Conservation (phyloP, 1,140 invertebrate species). For the Nephila pilipes region DNA sequence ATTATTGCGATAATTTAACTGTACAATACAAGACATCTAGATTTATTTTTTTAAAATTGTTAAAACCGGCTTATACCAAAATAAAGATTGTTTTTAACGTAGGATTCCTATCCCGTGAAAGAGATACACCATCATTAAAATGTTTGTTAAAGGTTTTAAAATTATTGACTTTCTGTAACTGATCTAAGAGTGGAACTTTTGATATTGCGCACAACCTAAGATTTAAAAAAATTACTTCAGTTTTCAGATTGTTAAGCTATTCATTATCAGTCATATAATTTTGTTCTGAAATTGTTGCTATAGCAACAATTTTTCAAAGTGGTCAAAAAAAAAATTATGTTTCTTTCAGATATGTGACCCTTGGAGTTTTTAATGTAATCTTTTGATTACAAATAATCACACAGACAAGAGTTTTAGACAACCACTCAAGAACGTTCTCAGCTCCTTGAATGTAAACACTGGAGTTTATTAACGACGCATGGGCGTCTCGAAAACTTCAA, state of each 20-base stretch:
- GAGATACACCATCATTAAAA: no score
- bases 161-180: no score
- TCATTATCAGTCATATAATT: not conserved
- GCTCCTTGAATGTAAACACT: slow-evolving; percentile 24
- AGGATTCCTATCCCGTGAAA: no score
- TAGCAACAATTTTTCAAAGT: not conserved
- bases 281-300: not conserved
- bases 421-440: not conserved
- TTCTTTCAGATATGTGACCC: not conserved
- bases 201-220: no score
- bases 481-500: slow-evolving; percentile 18
- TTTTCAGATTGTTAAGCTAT: not conserved
- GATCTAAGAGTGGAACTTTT: no score
- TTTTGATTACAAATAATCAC: not conserved
- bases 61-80: no score
- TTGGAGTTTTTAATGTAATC: not conserved
- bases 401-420: not conserved
- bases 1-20: no score
- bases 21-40: no score
- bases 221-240: no score
- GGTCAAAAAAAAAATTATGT: not conserved
- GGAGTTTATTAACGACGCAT: slow-evolving; percentile 22
- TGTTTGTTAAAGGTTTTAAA: no score
- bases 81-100: no score
- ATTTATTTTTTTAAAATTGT: no score